These are phyloP conservation scores for Verasper variegatus DNA, from an alignment of 2,113 vertebrate genomes.

Conservation along the genomic window DNA sequence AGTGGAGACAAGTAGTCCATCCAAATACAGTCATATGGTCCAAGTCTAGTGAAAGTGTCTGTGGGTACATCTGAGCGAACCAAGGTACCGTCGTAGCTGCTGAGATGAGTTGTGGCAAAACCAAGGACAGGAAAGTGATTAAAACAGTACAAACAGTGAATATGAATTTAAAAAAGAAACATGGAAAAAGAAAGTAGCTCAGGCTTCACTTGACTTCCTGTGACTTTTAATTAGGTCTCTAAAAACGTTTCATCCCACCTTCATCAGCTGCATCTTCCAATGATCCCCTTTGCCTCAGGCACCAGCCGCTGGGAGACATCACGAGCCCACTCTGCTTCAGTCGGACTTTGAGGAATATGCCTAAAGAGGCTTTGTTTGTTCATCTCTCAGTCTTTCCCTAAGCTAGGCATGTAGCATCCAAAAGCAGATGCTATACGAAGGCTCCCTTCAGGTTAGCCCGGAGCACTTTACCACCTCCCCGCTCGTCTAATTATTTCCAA, in stretches of 20 bases:
- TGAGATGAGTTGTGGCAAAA: conserved; percentile 13
- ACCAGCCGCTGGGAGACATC: conserved; percentile 20
- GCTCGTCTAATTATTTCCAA: conserved; percentile 65
- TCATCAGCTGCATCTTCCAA: conserved; percentile 36
- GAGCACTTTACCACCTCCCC: conserved; percentile 56
- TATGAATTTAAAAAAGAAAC: not conserved
- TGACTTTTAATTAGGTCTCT: conserved; percentile 54
- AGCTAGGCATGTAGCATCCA: conserved; percentile 35
- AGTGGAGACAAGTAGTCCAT: not conserved
- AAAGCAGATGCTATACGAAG: conserved; percentile 52
- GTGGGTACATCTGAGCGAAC: not conserved
- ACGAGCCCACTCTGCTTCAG: conserved; percentile 23
- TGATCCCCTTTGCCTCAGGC: conserved; percentile 29
- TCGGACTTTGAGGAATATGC: conserved; percentile 61
- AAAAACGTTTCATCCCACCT: conserved; percentile 39
- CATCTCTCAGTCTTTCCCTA: conserved; percentile 34
- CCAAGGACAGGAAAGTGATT: conserved; percentile 26
- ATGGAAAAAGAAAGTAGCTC: not conserved
- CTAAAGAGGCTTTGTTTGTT: conserved; percentile 60
- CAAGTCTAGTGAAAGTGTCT: not conserved
- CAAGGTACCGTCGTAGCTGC: not conserved
- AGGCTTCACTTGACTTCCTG: conserved; percentile 18
- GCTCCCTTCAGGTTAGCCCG: conserved; percentile 61
- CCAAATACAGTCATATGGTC: not conserved
- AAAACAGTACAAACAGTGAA: not conserved